Percentiles rank a stretch among this genome's conserved stretches.
Evolutionary conservation across 2,888 invertebrate species (phyloP).

Genomic region (Coelogynopora nodosa): DNA sequence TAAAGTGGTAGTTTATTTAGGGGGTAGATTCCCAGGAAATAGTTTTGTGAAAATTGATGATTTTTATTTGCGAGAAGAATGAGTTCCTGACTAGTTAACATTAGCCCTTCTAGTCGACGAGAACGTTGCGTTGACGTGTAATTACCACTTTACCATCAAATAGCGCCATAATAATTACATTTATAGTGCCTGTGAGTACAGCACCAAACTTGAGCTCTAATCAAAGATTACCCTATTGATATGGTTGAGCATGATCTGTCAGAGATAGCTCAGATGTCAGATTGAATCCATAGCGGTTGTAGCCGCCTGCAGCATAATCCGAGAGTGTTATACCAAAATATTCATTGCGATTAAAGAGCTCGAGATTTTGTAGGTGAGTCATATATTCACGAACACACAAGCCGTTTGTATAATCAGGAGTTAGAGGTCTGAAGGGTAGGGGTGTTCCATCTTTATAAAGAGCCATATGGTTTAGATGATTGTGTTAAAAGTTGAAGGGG

Average conservation of each 20-base stretch:
- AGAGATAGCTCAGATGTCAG: background rate
- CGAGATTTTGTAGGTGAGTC: background rate
- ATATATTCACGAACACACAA: background rate
- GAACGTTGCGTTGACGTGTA: background rate
- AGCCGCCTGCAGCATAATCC: background rate
- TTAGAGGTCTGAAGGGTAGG: background rate
- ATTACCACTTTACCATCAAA: background rate
- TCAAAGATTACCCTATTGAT: background rate
- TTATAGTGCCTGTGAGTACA: background rate
- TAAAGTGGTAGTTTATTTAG: background rate
- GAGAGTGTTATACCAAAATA: background rate
- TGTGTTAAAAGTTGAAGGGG: conserved; percentile 4
- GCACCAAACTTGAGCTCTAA: background rate
- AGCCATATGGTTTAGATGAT: background rate
- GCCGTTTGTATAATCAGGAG: background rate
- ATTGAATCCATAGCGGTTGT: background rate
- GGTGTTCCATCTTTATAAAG: background rate
- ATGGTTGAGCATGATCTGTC: background rate
- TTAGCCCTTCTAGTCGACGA: background rate
- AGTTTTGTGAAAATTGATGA: background rate
- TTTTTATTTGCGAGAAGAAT: background rate
- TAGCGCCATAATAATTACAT: background rate
- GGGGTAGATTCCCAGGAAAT: background rate
- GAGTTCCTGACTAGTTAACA: background rate
- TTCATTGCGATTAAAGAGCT: background rate